Conservation (phyloP, 2,888 invertebrate genomes). For the Parnassius apollo region DNA sequence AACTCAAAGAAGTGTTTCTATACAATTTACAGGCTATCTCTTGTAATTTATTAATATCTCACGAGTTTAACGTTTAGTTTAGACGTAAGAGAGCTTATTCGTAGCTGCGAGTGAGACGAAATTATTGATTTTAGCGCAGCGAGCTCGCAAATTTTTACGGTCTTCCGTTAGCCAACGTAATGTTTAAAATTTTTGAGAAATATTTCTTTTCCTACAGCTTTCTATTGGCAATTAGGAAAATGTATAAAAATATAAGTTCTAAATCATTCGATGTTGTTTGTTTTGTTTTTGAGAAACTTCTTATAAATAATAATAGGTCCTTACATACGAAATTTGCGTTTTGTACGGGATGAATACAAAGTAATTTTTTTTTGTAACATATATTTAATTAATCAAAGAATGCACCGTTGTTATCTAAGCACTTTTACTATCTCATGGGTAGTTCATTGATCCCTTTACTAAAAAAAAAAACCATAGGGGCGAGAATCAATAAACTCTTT, state of each 20-base stretch:
- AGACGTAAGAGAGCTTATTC: conserved; percentile 28
- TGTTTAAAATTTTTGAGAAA: conserved; percentile 42
- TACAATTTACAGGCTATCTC: neutral
- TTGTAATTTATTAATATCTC: neutral
- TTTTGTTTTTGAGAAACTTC: no score
- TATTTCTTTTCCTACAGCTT: conserved; percentile 21
- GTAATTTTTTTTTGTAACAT: no score
- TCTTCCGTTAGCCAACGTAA: conserved; percentile 56
- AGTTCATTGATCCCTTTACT: no score
- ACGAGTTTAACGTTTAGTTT: conserved; percentile 1
- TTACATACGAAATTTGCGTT: no score
- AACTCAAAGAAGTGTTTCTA: neutral
- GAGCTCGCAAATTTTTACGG: conserved; percentile 64
- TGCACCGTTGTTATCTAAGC: no score
- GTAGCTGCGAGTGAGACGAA: conserved; percentile 53
- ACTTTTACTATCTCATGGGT: no score
- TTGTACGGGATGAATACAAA: no score
- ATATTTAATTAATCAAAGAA: no score
- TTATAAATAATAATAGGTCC: no score
- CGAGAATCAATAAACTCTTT: no score
- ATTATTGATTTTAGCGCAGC: conserved; percentile 71
- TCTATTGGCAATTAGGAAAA: neutral
- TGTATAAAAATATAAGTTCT: neutral
- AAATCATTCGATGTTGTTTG: no score
- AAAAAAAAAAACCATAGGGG: no score